Evolutionary conservation across 23 tunicate genomes (phyloP).

Genomic region (Styela plicata): DNA sequence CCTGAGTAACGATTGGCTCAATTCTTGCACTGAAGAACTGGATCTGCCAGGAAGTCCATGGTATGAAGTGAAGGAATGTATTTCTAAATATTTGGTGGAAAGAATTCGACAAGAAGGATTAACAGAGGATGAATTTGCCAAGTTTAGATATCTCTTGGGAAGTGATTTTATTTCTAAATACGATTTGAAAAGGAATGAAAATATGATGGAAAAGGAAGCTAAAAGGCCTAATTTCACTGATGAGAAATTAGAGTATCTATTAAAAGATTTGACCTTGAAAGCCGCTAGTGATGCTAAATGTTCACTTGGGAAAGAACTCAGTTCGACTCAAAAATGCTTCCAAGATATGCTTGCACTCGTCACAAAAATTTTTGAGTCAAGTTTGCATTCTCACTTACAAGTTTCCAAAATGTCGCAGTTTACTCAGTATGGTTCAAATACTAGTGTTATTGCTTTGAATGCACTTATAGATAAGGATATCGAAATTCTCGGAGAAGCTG

Average conservation of each 20-base stretch:
- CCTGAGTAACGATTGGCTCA: slow-evolving; percentile 17
- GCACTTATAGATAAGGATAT: not conserved
- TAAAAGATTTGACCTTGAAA: slow-evolving; percentile 53
- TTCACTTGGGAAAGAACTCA: not conserved
- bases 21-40: slow-evolving; percentile 37
- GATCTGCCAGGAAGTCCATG: slow-evolving; percentile 84
- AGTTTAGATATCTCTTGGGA: slow-evolving; percentile 51
- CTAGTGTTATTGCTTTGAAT: not conserved
- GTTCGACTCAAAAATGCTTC: slow-evolving; percentile 16
- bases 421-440: not conserved
- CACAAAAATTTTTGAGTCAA: slow-evolving; percentile 13
- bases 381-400: not conserved
- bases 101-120: slow-evolving; percentile 61
- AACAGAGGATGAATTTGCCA: slow-evolving; percentile 34
- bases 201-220: not conserved
- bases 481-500: slow-evolving; percentile 19
- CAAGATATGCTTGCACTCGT: slow-evolving; percentile 14
- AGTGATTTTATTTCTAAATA: slow-evolving; percentile 19
- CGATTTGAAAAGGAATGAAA: slow-evolving; percentile 25
- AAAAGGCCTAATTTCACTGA: slow-evolving; percentile 27
- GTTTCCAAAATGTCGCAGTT: not conserved
- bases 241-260: slow-evolving; percentile 35
- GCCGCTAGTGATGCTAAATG: slow-evolving; percentile 70
- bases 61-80: slow-evolving; percentile 35
- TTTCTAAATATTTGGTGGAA: slow-evolving; percentile 43